phyloP scores from a whole-genome alignment of 2,888 invertebrate genomes.

The Synanthedon myopaeformis region DNA sequence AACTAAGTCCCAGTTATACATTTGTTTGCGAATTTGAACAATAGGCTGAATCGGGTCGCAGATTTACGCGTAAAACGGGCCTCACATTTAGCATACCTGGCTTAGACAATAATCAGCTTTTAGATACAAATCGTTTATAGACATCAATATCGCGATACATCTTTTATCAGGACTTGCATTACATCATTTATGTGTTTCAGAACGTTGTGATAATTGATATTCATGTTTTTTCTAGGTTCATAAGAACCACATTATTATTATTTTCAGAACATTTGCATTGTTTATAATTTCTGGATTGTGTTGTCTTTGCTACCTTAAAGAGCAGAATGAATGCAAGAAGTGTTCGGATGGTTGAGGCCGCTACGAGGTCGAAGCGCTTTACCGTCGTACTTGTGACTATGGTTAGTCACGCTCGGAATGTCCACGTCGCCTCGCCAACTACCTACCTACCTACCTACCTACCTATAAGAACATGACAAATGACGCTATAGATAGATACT shows the following conservation, averaged over 20 bases:
- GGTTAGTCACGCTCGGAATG: conserved; percentile 61
- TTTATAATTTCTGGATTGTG: not conserved
- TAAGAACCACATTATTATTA: not conserved
- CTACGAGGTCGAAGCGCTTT: conserved; percentile 49
- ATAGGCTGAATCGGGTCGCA: no score
- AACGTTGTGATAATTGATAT: not conserved
- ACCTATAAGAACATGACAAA: conserved; percentile 31
- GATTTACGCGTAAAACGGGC: no score
- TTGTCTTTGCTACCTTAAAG: conserved; percentile 14
- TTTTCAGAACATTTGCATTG: not conserved
- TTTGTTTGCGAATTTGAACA: no score
- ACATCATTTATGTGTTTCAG: not conserved
- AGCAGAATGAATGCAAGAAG: conserved; percentile 57
- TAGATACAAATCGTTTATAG: no score
- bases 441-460: conserved; percentile 1
- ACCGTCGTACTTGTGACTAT: conserved; percentile 31
- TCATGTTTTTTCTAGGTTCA: no score
- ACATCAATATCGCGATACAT: not conserved
- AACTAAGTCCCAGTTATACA: no score
- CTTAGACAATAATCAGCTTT: no score
- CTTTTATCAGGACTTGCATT: not conserved
- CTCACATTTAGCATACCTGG: no score
- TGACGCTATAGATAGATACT: conserved; percentile 2
- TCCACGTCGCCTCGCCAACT: conserved; percentile 28
- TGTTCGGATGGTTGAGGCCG: conserved; percentile 52